Conservation (phyloP, 2,888 invertebrate species). For the Cerastis leucographa region DNA sequence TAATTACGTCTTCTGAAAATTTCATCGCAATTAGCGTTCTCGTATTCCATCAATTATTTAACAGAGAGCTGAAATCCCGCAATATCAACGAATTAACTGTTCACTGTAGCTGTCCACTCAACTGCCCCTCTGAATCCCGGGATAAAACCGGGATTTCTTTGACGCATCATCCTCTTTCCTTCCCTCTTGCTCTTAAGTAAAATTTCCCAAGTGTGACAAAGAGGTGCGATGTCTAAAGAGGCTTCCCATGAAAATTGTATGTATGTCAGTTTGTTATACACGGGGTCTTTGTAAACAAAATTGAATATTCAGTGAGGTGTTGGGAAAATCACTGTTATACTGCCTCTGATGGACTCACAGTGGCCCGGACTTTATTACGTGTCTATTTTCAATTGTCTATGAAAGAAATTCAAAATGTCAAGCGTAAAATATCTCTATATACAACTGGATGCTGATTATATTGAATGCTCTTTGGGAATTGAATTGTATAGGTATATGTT, state of each 20-base stretch:
- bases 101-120: constrained; percentile 78
- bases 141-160: constrained; percentile 78
- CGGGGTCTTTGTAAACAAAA: constrained; percentile 87
- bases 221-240: constrained; percentile 48
- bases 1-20: constrained; percentile 57
- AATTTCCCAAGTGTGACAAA: constrained; percentile 29
- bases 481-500: background rate
- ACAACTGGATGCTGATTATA: too few species aligned
- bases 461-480: background rate
- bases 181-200: constrained; percentile 64
- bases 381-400: constrained; percentile 36
- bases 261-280: constrained; percentile 79
- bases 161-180: constrained; percentile 68
- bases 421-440: background rate
- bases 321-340: constrained; percentile 86
- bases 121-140: constrained; percentile 72
- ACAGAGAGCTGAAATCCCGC: constrained; percentile 64
- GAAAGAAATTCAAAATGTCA: constrained; percentile 1
- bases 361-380: constrained; percentile 69
- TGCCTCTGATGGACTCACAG: constrained; percentile 74
- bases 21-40: constrained; percentile 61
- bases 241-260: constrained; percentile 82
- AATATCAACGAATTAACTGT: constrained; percentile 78
- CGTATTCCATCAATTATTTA: constrained; percentile 63
- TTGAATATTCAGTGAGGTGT: constrained; percentile 88